Conservation (phyloP, 2,888 invertebrate species). For the Nymphalis c-album region DNA sequence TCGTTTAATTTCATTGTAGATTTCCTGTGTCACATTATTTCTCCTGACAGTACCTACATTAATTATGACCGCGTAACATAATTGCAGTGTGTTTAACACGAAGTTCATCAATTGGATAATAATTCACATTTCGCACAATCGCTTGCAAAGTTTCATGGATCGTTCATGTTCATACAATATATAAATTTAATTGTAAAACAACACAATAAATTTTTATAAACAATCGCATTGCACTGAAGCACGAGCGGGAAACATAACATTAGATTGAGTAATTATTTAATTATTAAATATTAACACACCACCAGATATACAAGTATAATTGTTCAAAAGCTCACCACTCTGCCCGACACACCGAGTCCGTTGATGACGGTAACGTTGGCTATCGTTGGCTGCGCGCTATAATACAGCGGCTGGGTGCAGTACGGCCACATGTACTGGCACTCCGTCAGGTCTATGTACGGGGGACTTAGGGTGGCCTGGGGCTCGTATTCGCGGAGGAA, state of each 20-base stretch:
- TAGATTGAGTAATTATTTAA: too few relatives aligned
- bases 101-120: too few relatives aligned
- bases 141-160: too few relatives aligned
- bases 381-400: constrained; percentile 92
- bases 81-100: too few relatives aligned
- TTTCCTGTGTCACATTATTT: too few relatives aligned
- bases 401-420: constrained; percentile 96
- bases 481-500: constrained; percentile 81
- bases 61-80: too few relatives aligned
- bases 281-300: background rate
- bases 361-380: constrained; percentile 97
- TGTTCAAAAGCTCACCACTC: constrained; percentile 77
- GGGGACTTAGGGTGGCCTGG: constrained; percentile 85
- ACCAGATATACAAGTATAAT: background rate
- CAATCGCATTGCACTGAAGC: background rate
- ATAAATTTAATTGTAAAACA: too few relatives aligned
- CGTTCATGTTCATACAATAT: too few relatives aligned
- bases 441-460: constrained; percentile 96
- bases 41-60: too few relatives aligned
- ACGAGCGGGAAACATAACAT: too few relatives aligned
- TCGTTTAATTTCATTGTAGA: too few relatives aligned
- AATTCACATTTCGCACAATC: too few relatives aligned
- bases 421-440: constrained; percentile 99
- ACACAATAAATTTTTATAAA: background rate
- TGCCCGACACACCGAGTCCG: constrained; percentile 94